Conservation (phyloP, 2,797 vertebrate genomes). For the Halcyon smyrnensis region DNA sequence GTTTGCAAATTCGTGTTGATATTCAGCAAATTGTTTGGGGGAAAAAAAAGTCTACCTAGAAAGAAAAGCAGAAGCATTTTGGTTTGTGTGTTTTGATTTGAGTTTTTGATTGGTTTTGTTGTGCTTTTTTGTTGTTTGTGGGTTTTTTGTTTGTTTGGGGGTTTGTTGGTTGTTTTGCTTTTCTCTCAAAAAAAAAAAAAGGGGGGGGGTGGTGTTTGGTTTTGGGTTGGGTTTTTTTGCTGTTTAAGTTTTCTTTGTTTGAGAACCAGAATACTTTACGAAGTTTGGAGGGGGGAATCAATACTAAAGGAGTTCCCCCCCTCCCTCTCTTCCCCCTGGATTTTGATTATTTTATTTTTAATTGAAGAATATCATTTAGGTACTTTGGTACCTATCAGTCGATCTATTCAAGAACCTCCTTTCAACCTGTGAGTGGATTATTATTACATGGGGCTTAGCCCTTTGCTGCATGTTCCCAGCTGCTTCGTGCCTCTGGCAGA, state of each 20-base stretch:
- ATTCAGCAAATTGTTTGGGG: conserved; percentile 26
- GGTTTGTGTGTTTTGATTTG: neutral
- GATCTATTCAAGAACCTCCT: neutral
- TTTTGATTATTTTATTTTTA: neutral
- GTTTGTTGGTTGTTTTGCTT: neutral
- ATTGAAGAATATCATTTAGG: neutral
- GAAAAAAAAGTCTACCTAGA: conserved; percentile 61
- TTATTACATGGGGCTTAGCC: neutral
- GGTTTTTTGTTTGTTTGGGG: neutral
- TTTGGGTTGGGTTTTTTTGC: neutral
- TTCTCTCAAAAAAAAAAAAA: neutral
- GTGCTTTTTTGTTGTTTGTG: too few relatives aligned
- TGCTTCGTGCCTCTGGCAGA: neutral
- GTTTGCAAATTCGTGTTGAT: conserved; percentile 53
- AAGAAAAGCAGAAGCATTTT: conserved; percentile 61
- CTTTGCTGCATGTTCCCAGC: neutral
- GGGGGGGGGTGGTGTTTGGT: too few relatives aligned
- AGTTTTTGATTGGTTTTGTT: neutral
- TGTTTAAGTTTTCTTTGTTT: neutral
- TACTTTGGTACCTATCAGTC: neutral
- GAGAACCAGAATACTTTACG: too few relatives aligned
- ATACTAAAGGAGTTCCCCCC: neutral
- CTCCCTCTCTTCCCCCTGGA: neutral
- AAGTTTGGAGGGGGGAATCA: neutral
- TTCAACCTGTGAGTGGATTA: neutral